These are phyloP conservation scores for Nebria ingens DNA, from an alignment of 1,140 invertebrate genomes.

Conservation along the genomic window DNA sequence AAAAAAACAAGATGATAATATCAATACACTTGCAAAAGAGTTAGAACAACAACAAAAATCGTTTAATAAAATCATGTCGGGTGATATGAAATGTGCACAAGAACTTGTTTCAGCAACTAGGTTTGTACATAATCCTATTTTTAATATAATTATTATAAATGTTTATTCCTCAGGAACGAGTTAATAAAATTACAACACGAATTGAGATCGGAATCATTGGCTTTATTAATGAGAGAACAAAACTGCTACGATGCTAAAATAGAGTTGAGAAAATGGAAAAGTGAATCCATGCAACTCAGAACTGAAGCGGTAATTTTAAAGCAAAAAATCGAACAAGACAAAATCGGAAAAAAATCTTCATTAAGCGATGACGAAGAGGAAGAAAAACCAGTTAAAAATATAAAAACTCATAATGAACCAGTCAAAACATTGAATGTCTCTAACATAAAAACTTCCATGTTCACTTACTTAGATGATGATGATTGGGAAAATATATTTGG, in stretches of 20 bases:
- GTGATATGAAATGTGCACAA: neutral
- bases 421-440: no score
- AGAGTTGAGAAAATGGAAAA: neutral
- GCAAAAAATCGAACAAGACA: neutral
- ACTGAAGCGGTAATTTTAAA: neutral
- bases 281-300: neutral
- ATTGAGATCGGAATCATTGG: neutral
- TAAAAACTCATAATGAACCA: no score
- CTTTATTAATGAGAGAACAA: neutral
- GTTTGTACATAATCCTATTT: neutral
- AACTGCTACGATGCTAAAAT: neutral
- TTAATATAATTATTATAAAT: neutral
- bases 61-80: neutral
- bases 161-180: neutral
- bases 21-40: slow-evolving; percentile 7
- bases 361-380: no score
- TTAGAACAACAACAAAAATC: neutral
- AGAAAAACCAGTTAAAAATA: no score
- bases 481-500: no score
- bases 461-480: no score
- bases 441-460: no score
- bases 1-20: neutral
- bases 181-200: neutral
- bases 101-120: neutral
- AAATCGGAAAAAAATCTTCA: no score